Evolutionary conservation across 2,797 vertebrate species (phyloP), one percentile per base, ranked within the genome.

Genomic region (Tachyglossus aculeatus): DNA sequence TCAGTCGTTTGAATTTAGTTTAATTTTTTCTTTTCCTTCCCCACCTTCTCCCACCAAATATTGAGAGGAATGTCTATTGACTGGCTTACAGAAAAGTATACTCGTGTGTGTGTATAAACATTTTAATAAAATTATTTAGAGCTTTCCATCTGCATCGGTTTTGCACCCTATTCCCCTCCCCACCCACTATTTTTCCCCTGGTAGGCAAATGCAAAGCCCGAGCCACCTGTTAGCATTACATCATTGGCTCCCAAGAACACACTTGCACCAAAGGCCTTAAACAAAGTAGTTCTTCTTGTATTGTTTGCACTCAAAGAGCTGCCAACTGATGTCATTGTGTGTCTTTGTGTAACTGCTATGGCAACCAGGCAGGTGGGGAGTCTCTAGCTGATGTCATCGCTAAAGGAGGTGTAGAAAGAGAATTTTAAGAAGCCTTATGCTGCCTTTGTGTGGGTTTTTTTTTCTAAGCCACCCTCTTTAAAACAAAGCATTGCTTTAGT

Each of bases 221-320:
- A 89, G 71, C 88, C 96, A 97, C 95, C 96, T 96, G 96, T 95
- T 95, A 78, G 83, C 86, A 88, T 91, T 90, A 94, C 93, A 81
- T 93, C 91, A 93, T 83, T 38, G 57, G 80, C 83, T 86, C 82
- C 81, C 77, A 91, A 90, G 91, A 90, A 83, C 66, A 68, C 71
- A 27, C 80, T 88, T 74, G 79, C 61, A 83, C 77, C 81, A 87
- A 88, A 89, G 81, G 86, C 87, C 83, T 80, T 60, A 70, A 75
- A 94, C 90, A 91, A 70, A 92, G 92, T 92, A 78, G 88, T 90
- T 86, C 81, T 93, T 93, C 86, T 91, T 88, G 90, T 88, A 94
- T 95, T 96, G 94, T 95, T 95, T 92, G 90, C 71, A 19, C 90
- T 92, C 89, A 90, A 87, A 92, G 88, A 78, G 91, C 86, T 94